Base-by-base conservation (phyloP, 2,797 vertebrate genomes). In the Phoebastria nigripes region DNA sequence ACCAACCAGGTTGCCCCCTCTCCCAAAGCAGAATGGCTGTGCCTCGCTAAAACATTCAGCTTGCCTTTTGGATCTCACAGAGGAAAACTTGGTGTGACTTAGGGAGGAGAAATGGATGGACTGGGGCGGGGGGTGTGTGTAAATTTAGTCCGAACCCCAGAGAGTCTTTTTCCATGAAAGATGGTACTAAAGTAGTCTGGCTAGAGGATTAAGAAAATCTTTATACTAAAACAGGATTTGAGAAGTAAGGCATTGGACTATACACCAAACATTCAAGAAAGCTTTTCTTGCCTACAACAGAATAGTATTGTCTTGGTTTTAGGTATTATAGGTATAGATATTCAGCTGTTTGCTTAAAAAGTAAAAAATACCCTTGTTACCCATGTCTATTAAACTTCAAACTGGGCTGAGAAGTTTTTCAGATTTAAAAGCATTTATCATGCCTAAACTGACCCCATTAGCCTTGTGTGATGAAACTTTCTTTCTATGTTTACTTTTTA, bases 1-100 rank as follows among this genome's bases (percentile, higher is more conserved):
- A 14, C 17, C 20, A 24, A 28, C 0, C 9, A 7, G 44, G 12
- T 0, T 20, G 58, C 20, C 2, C 13, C 29, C 39, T 17, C 18
- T 79, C 51, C 42, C 18, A 15, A 4, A 12, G 55, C 5, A 15
- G 37, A 15, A 5, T 12, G 71, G 25, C 22, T n/a, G 8, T 55
- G 37, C 54, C 70, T 62, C 59, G 4, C 8, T 29, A 11, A 28
- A 33, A 35, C 21, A 1, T 14, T 18, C 28, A 15, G 5, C 31
- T 93, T 2, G 2, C 8, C 11, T 22, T 12, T 10, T n/a, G 41
- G 37, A 37, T 12, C 62, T 26, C 49, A 6, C 15, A 20, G 41
- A 20, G 12, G 13, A 44, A 35, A 55, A 13, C 5, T 35, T 49
- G 37, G 2, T 19, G 59, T 28, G 52, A 17, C 10, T 55, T 35